Evolutionary conservation across 2,797 vertebrate species (phyloP), one percentile per base, ranked within the genome.

Genomic region (Scyliorhinus canicula): DNA sequence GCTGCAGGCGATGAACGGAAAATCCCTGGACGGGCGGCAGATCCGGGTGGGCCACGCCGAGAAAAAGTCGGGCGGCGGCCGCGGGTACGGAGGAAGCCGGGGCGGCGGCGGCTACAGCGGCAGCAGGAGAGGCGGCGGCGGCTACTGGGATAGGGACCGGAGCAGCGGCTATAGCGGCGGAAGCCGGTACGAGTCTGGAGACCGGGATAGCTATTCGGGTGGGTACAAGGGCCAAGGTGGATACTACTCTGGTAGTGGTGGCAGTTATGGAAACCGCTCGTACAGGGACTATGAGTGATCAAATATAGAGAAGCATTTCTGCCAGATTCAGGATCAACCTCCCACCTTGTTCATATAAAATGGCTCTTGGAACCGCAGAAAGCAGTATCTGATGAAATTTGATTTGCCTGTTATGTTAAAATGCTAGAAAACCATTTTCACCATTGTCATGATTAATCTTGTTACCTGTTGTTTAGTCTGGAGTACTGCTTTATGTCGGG

Each of bases 401-500:
- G 93, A 94, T 94, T 94, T 94, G 67, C 93, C 93, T 94, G 65
- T 94, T 94, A 74, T 94, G 93, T 94, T 69, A 94, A 94, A 94
- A 94, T 71, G 69, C 65, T 94, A 94, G 65, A 50, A 94, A 94
- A 50, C 65, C 47, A 74, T 69, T 94, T 74, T 94, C 65, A 74
- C 93, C 31, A 31, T 67, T 67, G 91, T 93, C 91, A 21, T 94
- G 93, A 94, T 71, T 93, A 93, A 93, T 94, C 93, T 91, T 71
- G 67, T 94, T 94, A 52, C 47, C 93, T 71, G 93, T 93, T 93
- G 65, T 94, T 94, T 74, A 63, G 21, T 65, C 57, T 65, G 88
- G 60, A 63, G 88, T 60, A 14, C 86, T 90, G 26, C 88, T 57
- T 21, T 74, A 74, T 74, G 67, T 74, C 50, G 93, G 93, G 63